A percentile compares a stretch with the other conserved stretches of the same genome.
Conservation (phyloP, 2,888 invertebrate species). For the Apotomis turbidana region DNA sequence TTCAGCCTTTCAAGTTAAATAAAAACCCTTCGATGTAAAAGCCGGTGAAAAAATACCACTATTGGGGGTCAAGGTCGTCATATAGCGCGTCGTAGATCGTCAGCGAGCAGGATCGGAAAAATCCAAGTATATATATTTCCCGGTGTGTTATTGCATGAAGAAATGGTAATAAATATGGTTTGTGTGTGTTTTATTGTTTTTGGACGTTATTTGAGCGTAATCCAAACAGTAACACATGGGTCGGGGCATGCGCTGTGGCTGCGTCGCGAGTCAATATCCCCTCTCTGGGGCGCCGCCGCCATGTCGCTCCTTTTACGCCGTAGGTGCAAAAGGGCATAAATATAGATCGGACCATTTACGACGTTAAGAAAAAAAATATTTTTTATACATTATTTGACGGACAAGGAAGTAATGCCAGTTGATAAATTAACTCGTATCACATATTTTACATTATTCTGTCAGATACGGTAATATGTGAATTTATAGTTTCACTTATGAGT, state of each 20-base stretch:
- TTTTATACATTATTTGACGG: no score
- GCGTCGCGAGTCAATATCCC: slow-evolving; percentile 81
- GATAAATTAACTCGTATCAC: no score
- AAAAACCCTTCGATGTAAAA: slow-evolving; percentile 10
- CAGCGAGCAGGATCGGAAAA: not conserved
- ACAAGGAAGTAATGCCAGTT: no score
- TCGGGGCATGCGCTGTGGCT: slow-evolving; percentile 77
- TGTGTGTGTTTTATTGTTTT: slow-evolving; percentile 35
- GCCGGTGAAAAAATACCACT: slow-evolving; percentile 18
- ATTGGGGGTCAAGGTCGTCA: slow-evolving; percentile 38
- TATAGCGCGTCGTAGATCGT: slow-evolving; percentile 15
- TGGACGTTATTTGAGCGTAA: slow-evolving; percentile 52
- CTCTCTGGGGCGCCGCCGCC: slow-evolving; percentile 76
- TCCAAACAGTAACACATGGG: slow-evolving; percentile 80
- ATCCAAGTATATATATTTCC: not conserved
- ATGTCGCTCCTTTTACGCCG: slow-evolving; percentile 63
- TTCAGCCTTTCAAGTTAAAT: not conserved
- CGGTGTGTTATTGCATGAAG: slow-evolving; percentile 1
- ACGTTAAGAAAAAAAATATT: not conserved
- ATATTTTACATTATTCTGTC: no score
- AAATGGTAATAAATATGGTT: slow-evolving; percentile 7
- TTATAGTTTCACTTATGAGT: no score
- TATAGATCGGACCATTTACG: slow-evolving; percentile 19
- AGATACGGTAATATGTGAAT: no score
- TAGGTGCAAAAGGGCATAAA: slow-evolving; percentile 56